A percentile compares a stretch with the other conserved stretches of the same genome.
These are phyloP conservation scores for Cerastis leucographa DNA, from an alignment of 2,888 invertebrate species.

Conservation along the genomic window DNA sequence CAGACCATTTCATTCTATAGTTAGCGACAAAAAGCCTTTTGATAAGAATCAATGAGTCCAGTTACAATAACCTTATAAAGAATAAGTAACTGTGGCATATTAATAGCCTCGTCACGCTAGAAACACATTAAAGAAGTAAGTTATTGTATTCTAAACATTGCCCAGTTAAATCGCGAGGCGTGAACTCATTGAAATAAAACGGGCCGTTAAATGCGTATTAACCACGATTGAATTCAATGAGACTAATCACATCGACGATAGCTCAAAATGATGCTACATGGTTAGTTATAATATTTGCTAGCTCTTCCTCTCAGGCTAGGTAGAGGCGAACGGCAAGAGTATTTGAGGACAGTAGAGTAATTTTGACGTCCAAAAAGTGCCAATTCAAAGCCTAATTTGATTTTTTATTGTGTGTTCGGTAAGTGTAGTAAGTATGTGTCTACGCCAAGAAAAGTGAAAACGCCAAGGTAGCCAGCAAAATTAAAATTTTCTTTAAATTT, in stretches of 20 bases:
- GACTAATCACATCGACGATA: neutral
- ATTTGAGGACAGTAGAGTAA: no score
- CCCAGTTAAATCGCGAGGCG: neutral
- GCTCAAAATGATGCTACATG: neutral
- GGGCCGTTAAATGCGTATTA: constrained; percentile 15
- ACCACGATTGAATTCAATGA: constrained; percentile 6
- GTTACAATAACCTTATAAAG: constrained; percentile 2
- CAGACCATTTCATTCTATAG: neutral
- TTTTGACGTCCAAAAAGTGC: no score
- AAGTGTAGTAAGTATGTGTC: no score
- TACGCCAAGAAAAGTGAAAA: no score
- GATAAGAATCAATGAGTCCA: constrained; percentile 9
- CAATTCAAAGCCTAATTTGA: no score
- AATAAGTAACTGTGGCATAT: constrained; percentile 21
- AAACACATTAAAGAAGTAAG: neutral
- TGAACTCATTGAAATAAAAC: constrained; percentile 14
- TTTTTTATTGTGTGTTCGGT: no score
- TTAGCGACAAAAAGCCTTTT: constrained; percentile 15
- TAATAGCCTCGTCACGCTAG: constrained; percentile 19
- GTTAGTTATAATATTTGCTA: no score
- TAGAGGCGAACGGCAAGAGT: no score
- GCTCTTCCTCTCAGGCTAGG: no score
- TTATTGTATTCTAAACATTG: constrained; percentile 9
- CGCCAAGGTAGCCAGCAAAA: no score
- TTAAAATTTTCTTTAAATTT: no score